Percentiles rank a stretch among this genome's conserved stretches.
These are phyloP conservation scores for Astropecten irregularis DNA, from an alignment of 53 echinoderm and acorn worm species.

Conservation along the genomic window DNA sequence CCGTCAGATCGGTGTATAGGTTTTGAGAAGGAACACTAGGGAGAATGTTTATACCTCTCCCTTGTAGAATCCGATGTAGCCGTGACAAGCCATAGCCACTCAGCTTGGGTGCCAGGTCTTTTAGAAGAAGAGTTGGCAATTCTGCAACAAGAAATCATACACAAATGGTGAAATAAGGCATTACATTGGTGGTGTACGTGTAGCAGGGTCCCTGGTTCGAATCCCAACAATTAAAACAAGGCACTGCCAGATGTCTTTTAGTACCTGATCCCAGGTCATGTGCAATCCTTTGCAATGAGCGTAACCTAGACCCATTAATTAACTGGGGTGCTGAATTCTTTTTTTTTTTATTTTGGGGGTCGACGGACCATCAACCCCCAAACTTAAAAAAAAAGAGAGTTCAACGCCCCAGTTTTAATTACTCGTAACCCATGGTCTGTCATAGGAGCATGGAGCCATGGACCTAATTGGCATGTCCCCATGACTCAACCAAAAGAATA, in stretches of 20 bases:
- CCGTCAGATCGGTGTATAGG: too few species aligned
- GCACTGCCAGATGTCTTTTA: neutral
- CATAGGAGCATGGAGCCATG: too few species aligned
- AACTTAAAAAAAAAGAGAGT: neutral
- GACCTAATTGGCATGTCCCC: too few species aligned
- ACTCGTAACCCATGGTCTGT: too few species aligned
- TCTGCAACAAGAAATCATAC: neutral
- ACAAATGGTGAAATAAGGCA: neutral
- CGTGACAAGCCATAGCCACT: neutral
- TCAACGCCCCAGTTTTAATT: too few species aligned
- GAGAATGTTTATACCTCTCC: neutral
- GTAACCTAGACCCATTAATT: neutral
- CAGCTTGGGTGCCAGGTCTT: constrained; percentile 19
- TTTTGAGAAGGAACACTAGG: too few species aligned
- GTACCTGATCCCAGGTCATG: neutral
- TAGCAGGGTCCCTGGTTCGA: neutral
- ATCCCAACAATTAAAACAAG: neutral
- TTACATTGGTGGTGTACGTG: neutral
- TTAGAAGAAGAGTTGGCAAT: neutral
- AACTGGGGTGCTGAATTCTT: too few species aligned
- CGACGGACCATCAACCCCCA: neutral
- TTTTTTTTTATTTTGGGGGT: too few species aligned
- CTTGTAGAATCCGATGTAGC: neutral
- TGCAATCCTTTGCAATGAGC: neutral
- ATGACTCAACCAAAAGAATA: neutral